These are phyloP conservation scores for Cancer borealis DNA, from an alignment of 2,888 invertebrate genomes.

Conservation along the genomic window DNA sequence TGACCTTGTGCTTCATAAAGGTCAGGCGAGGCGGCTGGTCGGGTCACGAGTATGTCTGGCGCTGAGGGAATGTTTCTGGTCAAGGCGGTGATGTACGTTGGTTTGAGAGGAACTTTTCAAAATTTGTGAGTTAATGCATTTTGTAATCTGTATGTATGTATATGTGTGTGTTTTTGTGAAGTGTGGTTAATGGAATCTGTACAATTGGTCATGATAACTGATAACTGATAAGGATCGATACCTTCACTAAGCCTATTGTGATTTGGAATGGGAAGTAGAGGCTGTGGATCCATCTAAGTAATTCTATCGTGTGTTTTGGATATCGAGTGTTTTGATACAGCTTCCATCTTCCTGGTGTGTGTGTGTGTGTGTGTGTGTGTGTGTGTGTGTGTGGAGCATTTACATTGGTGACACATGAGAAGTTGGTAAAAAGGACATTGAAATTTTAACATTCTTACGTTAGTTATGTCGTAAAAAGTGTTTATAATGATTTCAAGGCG, in stretches of 20 bases:
- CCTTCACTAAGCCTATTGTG: background rate
- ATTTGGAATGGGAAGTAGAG: background rate
- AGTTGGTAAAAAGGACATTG: background rate
- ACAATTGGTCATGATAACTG: too few species aligned
- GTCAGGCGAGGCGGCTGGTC: background rate
- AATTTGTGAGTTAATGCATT: background rate
- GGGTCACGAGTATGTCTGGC: background rate
- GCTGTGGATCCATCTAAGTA: background rate
- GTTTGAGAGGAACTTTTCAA: background rate
- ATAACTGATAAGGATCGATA: background rate
- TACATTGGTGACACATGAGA: background rate
- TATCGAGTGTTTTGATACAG: background rate
- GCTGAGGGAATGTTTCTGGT: background rate
- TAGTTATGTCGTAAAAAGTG: background rate
- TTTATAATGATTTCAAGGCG: background rate
- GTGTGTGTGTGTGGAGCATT: background rate
- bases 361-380: background rate
- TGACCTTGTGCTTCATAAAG: background rate
- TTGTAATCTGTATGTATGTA: background rate
- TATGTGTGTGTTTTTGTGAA: background rate
- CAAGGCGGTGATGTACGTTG: background rate
- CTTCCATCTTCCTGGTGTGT: background rate
- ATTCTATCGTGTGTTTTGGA: background rate
- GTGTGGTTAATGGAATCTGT: too few species aligned
- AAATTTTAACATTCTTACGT: background rate